Conservation (phyloP, 2,888 invertebrate species). For the Clivina fossor region DNA sequence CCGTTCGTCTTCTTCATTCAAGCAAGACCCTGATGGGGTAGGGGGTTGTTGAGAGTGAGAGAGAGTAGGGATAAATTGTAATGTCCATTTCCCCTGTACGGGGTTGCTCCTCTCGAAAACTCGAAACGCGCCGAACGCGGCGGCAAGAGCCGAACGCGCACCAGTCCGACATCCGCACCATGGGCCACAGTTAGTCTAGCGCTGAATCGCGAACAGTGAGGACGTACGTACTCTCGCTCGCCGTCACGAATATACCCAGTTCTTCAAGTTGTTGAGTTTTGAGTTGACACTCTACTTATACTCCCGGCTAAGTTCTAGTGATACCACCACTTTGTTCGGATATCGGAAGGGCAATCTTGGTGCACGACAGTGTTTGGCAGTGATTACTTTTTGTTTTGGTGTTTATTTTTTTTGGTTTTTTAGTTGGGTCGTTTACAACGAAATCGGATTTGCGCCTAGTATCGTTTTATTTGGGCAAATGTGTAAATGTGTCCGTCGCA, state of each 20-base stretch:
- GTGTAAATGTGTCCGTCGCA: constrained; percentile 13
- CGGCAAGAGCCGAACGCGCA: neutral
- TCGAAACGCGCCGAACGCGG: neutral
- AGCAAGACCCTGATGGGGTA: constrained; percentile 20
- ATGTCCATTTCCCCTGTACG: constrained; percentile 32
- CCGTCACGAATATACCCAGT: constrained; percentile 1
- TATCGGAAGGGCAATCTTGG: neutral
- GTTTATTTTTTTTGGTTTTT: neutral
- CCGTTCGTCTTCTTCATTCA: too few relatives aligned
- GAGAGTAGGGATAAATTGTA: constrained; percentile 35
- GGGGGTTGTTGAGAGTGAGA: constrained; percentile 22
- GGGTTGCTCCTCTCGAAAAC: neutral
- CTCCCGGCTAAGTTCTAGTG: too few relatives aligned
- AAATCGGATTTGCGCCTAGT: neutral
- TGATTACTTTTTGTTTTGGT: neutral
- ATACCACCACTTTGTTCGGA: constrained; percentile 1
- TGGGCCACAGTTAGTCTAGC: constrained; percentile 19
- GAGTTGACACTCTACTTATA: too few relatives aligned
- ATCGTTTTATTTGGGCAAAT: neutral
- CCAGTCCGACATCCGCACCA: neutral
- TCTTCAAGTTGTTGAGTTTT: too few relatives aligned
- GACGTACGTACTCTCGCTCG: neutral
- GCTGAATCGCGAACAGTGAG: constrained; percentile 1
- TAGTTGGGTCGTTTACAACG: neutral
- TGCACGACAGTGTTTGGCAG: neutral